These are phyloP conservation scores for Augiades crinisus DNA, from an alignment of 2,888 invertebrate species.

Conservation along the genomic window DNA sequence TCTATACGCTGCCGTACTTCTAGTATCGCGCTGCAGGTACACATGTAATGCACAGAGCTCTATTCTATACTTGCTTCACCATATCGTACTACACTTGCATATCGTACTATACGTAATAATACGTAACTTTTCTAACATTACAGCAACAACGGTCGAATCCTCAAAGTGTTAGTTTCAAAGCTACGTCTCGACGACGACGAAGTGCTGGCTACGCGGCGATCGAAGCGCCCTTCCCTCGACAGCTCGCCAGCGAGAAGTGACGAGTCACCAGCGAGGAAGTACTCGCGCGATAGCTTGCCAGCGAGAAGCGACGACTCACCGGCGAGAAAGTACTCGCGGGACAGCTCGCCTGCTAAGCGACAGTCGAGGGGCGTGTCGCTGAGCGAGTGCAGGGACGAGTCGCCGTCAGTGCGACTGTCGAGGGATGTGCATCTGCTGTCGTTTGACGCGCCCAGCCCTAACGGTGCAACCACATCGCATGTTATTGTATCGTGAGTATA, in stretches of 20 bases:
- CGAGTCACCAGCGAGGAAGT: neutral
- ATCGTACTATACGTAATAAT: too few relatives aligned
- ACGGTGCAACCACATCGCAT: conserved; percentile 60
- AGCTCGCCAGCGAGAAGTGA: neutral
- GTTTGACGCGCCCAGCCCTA: conserved; percentile 68
- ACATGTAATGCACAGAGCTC: too few relatives aligned
- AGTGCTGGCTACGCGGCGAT: conserved; percentile 41
- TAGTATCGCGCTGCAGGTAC: too few relatives aligned
- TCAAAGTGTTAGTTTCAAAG: conserved; percentile 67
- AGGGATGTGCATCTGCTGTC: conserved; percentile 34
- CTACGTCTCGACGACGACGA: conserved; percentile 50
- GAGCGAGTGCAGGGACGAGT: neutral
- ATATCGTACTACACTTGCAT: too few relatives aligned
- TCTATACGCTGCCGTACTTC: too few relatives aligned
- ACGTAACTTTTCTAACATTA: conserved; percentile 5
- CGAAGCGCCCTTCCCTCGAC: conserved; percentile 16
- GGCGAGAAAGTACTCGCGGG: neutral
- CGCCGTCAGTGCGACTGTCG: conserved; percentile 28
- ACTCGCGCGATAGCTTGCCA: neutral
- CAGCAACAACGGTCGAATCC: conserved; percentile 52
- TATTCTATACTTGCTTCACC: too few relatives aligned
- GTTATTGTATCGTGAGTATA: conserved; percentile 61
- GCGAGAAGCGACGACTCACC: neutral
- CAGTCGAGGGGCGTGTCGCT: neutral
- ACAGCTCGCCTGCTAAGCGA: neutral